Evolutionary conservation across 2,888 invertebrate genomes (phyloP).

Genomic region (Drosophila anomalata): DNA sequence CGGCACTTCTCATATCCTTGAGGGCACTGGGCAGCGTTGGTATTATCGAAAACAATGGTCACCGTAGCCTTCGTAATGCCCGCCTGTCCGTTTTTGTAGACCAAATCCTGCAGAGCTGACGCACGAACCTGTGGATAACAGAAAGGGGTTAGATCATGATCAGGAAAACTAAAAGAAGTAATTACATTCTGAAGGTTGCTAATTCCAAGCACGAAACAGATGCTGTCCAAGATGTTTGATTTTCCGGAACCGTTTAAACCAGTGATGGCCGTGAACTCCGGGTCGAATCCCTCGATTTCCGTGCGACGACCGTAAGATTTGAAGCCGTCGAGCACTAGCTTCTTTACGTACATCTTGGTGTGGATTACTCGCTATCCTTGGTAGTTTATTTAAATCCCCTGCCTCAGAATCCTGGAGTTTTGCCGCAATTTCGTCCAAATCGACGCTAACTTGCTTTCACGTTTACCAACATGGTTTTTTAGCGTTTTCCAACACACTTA

Average conservation of each 20-base stretch:
- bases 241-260: slow-evolving; percentile 99
- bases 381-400: slow-evolving; percentile 1
- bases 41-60: slow-evolving; percentile 97
- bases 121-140: slow-evolving; percentile 91
- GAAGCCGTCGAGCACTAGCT: slow-evolving; percentile 97
- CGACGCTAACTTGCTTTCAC: neutral
- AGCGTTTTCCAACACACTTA: neutral
- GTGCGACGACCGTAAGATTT: slow-evolving; percentile 98
- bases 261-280: slow-evolving; percentile 98
- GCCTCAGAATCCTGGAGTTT: slow-evolving; percentile 21
- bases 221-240: slow-evolving; percentile 98
- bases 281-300: slow-evolving; percentile 96
- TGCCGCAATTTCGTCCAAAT: slow-evolving; percentile 48
- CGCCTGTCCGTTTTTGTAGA: slow-evolving; percentile 99
- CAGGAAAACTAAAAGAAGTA: too few species aligned
- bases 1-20: slow-evolving; percentile 95
- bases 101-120: slow-evolving; percentile 94
- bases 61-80: slow-evolving; percentile 98
- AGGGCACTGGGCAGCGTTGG: slow-evolving; percentile 91
- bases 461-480: neutral
- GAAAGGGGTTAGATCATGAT: neutral
- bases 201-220: slow-evolving; percentile 98
- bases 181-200: slow-evolving; percentile 94
- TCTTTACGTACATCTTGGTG: slow-evolving; percentile 93
- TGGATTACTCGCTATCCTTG: neutral